These are phyloP conservation scores for Tetragonula clypearis DNA, from an alignment of 1,140 invertebrate species.

Conservation along the genomic window DNA sequence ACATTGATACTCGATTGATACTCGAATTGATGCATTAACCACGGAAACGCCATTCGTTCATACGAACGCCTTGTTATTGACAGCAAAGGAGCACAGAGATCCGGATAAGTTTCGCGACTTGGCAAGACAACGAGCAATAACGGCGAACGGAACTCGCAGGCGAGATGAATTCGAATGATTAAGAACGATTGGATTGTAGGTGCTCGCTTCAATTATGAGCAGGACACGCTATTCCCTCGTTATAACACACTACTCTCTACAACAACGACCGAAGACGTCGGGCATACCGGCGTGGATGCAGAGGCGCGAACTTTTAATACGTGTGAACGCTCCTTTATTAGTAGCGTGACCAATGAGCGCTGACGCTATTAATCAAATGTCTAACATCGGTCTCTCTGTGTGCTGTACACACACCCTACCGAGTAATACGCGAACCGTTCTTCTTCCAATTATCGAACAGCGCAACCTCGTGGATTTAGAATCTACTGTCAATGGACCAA, in stretches of 20 bases:
- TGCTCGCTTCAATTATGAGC: slow-evolving; percentile 78
- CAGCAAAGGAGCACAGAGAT: slow-evolving; percentile 27
- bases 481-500: background rate
- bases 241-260: slow-evolving; percentile 71
- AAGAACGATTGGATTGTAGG: slow-evolving; percentile 80
- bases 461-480: background rate
- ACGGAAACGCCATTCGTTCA: background rate
- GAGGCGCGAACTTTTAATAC: slow-evolving; percentile 77
- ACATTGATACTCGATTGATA: background rate
- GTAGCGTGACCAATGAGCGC: slow-evolving; percentile 80
- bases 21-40: background rate
- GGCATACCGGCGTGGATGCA: slow-evolving; percentile 57
- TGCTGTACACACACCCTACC: slow-evolving; percentile 22
- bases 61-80: slow-evolving; percentile 3
- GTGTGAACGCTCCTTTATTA: slow-evolving; percentile 81
- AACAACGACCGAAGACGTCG: slow-evolving; percentile 41
- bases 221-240: slow-evolving; percentile 80
- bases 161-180: slow-evolving; percentile 79
- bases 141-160: slow-evolving; percentile 59
- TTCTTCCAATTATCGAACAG: slow-evolving; percentile 15
- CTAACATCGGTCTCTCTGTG: slow-evolving; percentile 64
- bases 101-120: slow-evolving; percentile 50
- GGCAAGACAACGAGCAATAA: slow-evolving; percentile 50
- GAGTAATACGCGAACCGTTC: slow-evolving; percentile 12
- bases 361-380: slow-evolving; percentile 80